Percentiles rank a stretch among this genome's conserved stretches.
phyloP scores from a whole-genome alignment of 2,888 invertebrate species.

The Cephus pulcher region DNA sequence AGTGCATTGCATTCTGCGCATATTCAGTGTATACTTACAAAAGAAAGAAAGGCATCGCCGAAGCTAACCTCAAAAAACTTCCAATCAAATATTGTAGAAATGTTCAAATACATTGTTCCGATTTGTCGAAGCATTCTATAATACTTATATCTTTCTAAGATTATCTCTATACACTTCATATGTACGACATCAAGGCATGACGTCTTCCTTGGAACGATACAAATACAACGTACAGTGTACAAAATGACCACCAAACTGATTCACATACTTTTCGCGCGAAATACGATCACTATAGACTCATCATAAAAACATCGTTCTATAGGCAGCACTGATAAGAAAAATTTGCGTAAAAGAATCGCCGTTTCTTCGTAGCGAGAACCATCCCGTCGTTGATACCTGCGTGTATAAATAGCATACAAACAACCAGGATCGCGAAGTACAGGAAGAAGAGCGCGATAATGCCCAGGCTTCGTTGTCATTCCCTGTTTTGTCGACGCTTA shows the following conservation, averaged over 20 bases:
- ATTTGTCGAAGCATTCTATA: neutral
- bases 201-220: neutral
- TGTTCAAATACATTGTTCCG: neutral
- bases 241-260: neutral
- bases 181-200: neutral
- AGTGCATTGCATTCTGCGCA: too few relatives aligned
- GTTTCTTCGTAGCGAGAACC: constrained; percentile 62
- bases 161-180: neutral
- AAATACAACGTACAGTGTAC: neutral
- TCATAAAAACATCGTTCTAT: neutral
- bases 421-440: constrained; percentile 69
- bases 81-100: neutral
- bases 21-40: neutral
- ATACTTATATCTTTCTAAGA: neutral
- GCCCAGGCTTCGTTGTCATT: constrained; percentile 72
- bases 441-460: constrained; percentile 71
- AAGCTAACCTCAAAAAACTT: neutral
- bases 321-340: constrained; percentile 5
- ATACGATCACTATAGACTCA: neutral
- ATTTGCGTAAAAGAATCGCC: constrained; percentile 5
- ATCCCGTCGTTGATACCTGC: constrained; percentile 71
- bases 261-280: neutral
- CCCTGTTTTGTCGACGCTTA: constrained; percentile 53
- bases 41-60: neutral
- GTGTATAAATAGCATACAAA: constrained; percentile 71